Evolutionary conservation across 2,797 vertebrate genomes (phyloP).

Genomic region (Garrulus glandarius): DNA sequence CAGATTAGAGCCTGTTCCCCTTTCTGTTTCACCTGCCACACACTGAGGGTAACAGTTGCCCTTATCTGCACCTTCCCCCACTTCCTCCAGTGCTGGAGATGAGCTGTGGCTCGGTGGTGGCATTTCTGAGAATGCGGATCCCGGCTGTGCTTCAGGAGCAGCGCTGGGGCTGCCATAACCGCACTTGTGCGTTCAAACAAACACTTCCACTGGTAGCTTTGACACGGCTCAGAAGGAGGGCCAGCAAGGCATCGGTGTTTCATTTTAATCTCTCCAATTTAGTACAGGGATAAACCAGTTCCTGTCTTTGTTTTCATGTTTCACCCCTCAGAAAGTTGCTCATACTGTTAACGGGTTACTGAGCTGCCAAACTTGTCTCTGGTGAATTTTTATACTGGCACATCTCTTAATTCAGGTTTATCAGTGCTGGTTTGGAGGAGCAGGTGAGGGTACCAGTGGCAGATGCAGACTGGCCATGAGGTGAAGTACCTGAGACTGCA

Average conservation of each 20-base stretch:
- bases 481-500: neutral
- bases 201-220: neutral
- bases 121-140: rapidly evolving
- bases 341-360: rapidly evolving
- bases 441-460: neutral
- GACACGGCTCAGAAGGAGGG: neutral
- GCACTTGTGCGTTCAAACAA: neutral
- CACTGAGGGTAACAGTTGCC: neutral
- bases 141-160: neutral
- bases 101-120: neutral
- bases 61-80: slow-evolving; percentile 7
- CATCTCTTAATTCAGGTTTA: neutral
- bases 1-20: neutral
- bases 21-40: neutral
- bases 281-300: neutral
- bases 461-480: neutral
- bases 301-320: neutral
- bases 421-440: neutral
- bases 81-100: neutral
- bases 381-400: neutral
- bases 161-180: neutral
- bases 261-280: neutral
- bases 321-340: neutral
- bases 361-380: neutral
- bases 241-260: neutral